A percentile compares a stretch with the other conserved stretches of the same genome.
Conservation (phyloP, 2,797 vertebrate species). For the Tinamus major region DNA sequence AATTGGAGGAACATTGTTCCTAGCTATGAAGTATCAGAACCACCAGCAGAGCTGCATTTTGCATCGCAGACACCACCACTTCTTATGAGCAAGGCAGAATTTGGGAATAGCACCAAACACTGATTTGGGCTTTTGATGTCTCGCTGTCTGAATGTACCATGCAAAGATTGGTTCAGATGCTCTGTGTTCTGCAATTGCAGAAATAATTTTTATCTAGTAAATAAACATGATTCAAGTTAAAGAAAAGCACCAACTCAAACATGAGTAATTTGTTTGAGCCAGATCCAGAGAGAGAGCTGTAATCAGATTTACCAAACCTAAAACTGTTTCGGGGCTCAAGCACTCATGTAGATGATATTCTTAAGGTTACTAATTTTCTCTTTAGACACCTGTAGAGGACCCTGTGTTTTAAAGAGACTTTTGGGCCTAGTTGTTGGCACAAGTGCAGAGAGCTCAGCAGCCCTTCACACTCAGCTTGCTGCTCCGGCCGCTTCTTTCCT, state of each 20-base stretch:
- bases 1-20: slow-evolving; percentile 61
- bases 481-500: background rate
- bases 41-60: background rate
- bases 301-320: background rate
- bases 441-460: background rate
- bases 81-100: slow-evolving; percentile 17
- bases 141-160: background rate
- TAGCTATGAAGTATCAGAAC: slow-evolving; percentile 56
- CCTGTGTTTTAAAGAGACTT: rapidly evolving
- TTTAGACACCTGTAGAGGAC: background rate
- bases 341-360: background rate
- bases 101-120: background rate
- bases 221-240: background rate
- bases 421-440: background rate
- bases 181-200: background rate
- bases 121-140: background rate
- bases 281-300: background rate
- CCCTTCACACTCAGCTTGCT: background rate
- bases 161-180: background rate
- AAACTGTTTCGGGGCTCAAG: background rate
- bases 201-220: background rate
- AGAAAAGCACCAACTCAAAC: background rate
- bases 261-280: background rate
- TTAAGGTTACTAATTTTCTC: background rate
- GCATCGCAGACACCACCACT: slow-evolving; percentile 36